Percentiles rank a stretch among this genome's conserved stretches.
Conservation (phyloP, 2,797 vertebrate genomes). For the Rousettus madagascariensis region DNA sequence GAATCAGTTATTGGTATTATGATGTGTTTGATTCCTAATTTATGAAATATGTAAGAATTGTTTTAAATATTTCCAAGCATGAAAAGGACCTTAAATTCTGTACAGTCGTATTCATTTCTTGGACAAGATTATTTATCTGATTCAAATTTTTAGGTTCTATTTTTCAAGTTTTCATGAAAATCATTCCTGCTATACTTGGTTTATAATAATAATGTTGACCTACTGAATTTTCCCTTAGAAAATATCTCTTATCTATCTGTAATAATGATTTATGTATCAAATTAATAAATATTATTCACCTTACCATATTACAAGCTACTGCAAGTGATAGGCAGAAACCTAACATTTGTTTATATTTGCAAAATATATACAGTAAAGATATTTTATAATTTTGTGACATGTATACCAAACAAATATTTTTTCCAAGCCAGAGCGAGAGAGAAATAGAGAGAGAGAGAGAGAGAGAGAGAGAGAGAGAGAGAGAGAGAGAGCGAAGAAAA, state of each 20-base stretch:
- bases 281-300: not conserved
- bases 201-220: not conserved
- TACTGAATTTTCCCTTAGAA: not conserved
- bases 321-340: not conserved
- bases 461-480: no score
- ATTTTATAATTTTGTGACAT: not conserved
- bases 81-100: not conserved
- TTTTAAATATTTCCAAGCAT: not conserved
- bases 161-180: not conserved
- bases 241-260: not conserved
- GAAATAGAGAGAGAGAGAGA: not conserved
- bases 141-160: not conserved
- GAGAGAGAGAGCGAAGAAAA: no score
- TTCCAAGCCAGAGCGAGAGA: not conserved
- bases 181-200: not conserved
- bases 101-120: not conserved
- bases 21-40: not conserved
- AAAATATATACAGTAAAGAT: no score
- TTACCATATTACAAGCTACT: not conserved
- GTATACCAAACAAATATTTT: not conserved
- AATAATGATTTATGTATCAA: not conserved
- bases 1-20: not conserved
- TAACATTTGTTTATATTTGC: not conserved
- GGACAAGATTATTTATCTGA: not conserved
- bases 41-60: not conserved